Evolutionary conservation across 2,888 invertebrate genomes (phyloP).

Genomic region (Drosophila basisetae): DNA sequence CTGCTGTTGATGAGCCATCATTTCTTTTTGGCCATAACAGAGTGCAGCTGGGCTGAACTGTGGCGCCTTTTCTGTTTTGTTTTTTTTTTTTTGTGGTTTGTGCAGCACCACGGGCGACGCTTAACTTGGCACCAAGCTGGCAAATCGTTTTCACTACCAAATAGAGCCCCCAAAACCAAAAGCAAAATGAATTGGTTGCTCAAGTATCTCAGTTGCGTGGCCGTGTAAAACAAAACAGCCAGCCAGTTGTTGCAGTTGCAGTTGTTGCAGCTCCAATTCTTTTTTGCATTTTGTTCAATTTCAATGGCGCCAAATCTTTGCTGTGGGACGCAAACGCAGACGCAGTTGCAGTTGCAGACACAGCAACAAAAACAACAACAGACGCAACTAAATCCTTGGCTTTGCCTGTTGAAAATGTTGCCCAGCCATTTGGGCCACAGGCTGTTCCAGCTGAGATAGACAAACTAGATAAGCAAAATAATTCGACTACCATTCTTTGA

Average conservation of each 20-base stretch:
- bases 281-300: conserved; percentile 71
- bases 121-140: conserved; percentile 78
- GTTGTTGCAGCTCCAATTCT: conserved; percentile 59
- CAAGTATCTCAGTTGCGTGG: conserved; percentile 38
- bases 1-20: conserved; percentile 53
- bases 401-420: conserved; percentile 53
- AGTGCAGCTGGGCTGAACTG: conserved; percentile 18
- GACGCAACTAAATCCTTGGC: conserved; percentile 64
- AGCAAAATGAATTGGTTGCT: conserved; percentile 41
- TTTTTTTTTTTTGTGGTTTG: not conserved
- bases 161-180: conserved; percentile 58
- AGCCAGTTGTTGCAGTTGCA: conserved; percentile 20
- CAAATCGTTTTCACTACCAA: conserved; percentile 78
- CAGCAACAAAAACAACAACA: not conserved
- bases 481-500: conserved; percentile 45
- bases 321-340: conserved; percentile 60
- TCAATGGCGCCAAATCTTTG: conserved; percentile 77
- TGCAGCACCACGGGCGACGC: conserved; percentile 64
- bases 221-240: conserved; percentile 52
- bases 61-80: conserved; percentile 34
- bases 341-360: conserved; percentile 8
- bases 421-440: conserved; percentile 67
- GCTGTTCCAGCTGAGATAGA: conserved; percentile 50
- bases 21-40: conserved; percentile 32
- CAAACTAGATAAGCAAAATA: conserved; percentile 60